Evolutionary conservation across 2,113 vertebrate species (phyloP), one percentile per base, ranked within the genome.

Genomic region (Bufo gargarizans): DNA sequence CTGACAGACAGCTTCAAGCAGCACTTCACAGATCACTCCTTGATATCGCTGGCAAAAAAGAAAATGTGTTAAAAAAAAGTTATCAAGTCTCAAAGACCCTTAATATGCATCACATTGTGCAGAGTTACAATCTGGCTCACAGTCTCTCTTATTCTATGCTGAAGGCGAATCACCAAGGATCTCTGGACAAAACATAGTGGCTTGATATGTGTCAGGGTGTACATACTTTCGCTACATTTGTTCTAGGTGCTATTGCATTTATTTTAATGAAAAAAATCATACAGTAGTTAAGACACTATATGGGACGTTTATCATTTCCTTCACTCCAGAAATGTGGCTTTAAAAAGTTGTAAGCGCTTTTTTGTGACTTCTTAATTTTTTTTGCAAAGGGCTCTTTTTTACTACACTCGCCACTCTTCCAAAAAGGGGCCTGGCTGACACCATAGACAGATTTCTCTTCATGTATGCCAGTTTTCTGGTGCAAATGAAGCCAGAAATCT

Each of bases 1-100:
- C 45, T 83, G 61, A 83, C 63, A 83, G 81, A 83, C 81, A 83
- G 81, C 81, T 83, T 22, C 81, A 83, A 83, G 81, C 45, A 53
- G 63, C 81, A n/a, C 81, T 83, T 83, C 80, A 82, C 59, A 82
- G 80, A 82, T 82, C 80, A 67, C 6, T 65, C 61, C 45, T 82
- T 65, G 61, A 82, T 82, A 67, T 50, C 67, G 22, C 80, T 5
- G 12, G 47, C 19, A 53, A 47, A 65, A 49, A 69, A 50, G 6
- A 83, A 80, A 69, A 83, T 83, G 81, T 69, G 47, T 67, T 83
- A 53, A 49, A 69, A 83, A 83, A 83, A 83, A 83, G 19, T 69
- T 69, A 22, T 83, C 47, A 69, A 14, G 61, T 69, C 81, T 69
- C 45, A 83, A 69, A 83, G 19, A 53, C 61, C 55, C 47, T 83